A percentile compares a stretch with the other conserved stretches of the same genome.
phyloP scores from a whole-genome alignment of 2,113 vertebrate genomes.

The Calidris pugnax region DNA sequence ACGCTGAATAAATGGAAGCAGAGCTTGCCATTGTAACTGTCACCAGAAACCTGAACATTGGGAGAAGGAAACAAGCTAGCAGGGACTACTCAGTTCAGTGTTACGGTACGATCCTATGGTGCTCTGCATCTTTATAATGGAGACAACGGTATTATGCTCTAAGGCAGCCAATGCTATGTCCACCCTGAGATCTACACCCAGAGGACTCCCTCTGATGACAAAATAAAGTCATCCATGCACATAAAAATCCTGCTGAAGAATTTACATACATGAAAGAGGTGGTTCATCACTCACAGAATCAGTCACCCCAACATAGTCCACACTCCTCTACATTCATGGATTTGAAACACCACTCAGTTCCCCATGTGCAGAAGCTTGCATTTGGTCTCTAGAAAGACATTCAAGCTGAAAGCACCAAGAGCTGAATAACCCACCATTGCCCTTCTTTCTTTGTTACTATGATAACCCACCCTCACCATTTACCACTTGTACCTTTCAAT shows the following conservation, averaged over 20 bases:
- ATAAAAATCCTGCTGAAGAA: not conserved
- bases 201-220: not conserved
- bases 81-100: not conserved
- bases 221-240: not conserved
- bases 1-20: not conserved
- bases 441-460: not conserved
- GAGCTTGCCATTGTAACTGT: not conserved
- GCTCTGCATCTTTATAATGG: rapidly evolving
- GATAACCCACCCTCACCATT: not conserved
- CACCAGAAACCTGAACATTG: not conserved
- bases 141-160: not conserved
- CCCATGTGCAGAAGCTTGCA: not conserved
- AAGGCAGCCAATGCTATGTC: not conserved
- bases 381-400: not conserved
- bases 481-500: not conserved
- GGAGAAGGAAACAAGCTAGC: not conserved
- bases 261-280: rapidly evolving
- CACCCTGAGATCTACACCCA: rapidly evolving
- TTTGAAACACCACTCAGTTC: not conserved
- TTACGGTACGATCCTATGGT: too few species aligned
- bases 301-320: not conserved
- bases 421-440: not conserved
- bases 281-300: not conserved
- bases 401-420: not conserved
- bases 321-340: rapidly evolving